A percentile compares a stretch with the other conserved stretches of the same genome.
phyloP scores from a whole-genome alignment of 1,140 invertebrate species.

The Parasteatoda tepidariorum region DNA sequence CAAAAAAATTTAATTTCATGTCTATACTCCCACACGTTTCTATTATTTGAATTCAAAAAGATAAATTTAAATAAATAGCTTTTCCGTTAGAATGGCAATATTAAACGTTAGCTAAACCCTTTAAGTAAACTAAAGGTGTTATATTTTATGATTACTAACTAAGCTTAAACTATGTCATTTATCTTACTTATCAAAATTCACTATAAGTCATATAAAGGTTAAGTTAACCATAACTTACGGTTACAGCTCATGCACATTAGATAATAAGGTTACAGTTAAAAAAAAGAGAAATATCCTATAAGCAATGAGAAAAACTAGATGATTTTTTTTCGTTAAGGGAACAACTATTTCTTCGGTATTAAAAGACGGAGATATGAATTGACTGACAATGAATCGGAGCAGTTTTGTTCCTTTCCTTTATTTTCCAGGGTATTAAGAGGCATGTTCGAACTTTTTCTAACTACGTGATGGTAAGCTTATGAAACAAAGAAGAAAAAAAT shows the following conservation, averaged over 20 bases:
- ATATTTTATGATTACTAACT: too few species aligned
- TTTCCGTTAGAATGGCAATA: too few species aligned
- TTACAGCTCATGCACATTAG: neutral
- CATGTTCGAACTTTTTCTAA: constrained; percentile 12
- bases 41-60: too few species aligned
- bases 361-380: neutral
- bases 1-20: too few species aligned
- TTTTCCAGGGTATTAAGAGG: constrained; percentile 14
- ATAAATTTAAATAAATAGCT: too few species aligned
- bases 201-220: too few species aligned
- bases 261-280: neutral
- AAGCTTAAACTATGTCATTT: too few species aligned
- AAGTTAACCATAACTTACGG: neutral
- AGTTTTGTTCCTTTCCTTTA: neutral
- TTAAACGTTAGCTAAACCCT: too few species aligned
- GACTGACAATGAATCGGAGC: neutral
- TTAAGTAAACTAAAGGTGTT: too few species aligned
- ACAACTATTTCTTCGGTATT: neutral
- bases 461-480: constrained; percentile 21
- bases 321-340: neutral
- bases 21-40: too few species aligned
- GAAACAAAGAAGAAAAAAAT: neutral
- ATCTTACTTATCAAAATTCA: too few species aligned
- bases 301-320: neutral
- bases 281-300: neutral